Percentiles rank a stretch among this genome's conserved stretches.
Conservation (phyloP, 1,140 invertebrate species). For the Nomia melanderi region DNA sequence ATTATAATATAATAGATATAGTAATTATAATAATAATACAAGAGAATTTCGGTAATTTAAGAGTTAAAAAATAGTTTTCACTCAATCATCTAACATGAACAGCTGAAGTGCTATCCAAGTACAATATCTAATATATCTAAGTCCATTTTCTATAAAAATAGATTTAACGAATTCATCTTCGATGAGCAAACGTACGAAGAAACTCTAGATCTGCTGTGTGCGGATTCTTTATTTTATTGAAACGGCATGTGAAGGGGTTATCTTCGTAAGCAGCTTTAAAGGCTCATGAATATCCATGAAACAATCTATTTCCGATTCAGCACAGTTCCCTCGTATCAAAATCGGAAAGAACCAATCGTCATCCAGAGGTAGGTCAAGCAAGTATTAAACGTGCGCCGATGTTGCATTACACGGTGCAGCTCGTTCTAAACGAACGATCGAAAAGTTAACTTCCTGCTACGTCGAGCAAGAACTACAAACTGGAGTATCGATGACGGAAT, state of each 20-base stretch:
- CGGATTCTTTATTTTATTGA: no score
- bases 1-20: no score
- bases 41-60: no score
- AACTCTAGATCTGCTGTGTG: no score
- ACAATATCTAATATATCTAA: no score
- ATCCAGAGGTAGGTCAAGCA: background rate
- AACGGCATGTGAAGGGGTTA: background rate
- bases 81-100: no score
- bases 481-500: constrained; percentile 49
- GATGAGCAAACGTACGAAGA: no score
- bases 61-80: no score
- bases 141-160: no score
- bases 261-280: background rate
- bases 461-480: background rate
- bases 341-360: background rate
- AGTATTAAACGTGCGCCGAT: background rate
- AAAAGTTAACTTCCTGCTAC: background rate
- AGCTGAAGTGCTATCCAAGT: no score
- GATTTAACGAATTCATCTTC: no score
- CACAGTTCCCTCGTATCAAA: background rate
- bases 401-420: background rate
- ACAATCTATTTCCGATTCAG: background rate
- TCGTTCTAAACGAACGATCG: constrained; percentile 8
- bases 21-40: no score
- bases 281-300: background rate